Base-by-base conservation (phyloP, 2,113 vertebrate genomes). In the Apodemus speciosus region DNA sequence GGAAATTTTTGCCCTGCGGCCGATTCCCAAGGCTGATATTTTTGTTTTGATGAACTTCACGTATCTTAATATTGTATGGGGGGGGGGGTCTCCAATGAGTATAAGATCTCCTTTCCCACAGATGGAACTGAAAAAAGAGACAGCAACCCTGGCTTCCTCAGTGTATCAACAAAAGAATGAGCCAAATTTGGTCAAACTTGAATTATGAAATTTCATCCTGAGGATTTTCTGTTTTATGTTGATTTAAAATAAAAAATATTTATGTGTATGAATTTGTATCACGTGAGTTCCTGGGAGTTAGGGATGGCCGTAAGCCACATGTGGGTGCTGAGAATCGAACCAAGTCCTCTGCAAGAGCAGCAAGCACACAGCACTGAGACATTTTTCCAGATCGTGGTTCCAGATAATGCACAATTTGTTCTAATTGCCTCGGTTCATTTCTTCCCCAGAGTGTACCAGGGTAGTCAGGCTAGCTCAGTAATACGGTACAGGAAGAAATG, bases 361-460 rank as follows among this genome's bases (percentile, higher is more conserved):
- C 53, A 83, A 83, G 25, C 30, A 30, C 80, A 62, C 25, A 62
- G 27, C 56, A 40, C 15, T 9, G n/a, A 60, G 23, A 9, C 38
- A 43, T 60, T 23, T 43, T 35, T 38, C 32, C 21, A 15, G 21
- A 11, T 56, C 51, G 46, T 68, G 43, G 71, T 88, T 62, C 62
- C 15, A 72, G n/a, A 43, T 77, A 38, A 89, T 93, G 73, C 40
- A 72, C n/a, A 87, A 76, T 56, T 32, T 92, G 58, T 85, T 94
- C 94, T 85, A 68, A 1, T 30, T 94, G n/a, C 94, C 73, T 91
- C 23, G 66, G 69, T 94, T 96, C 93, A 88, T 43, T 35, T 89
- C 68, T 81, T 60, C 46, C 62, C 86, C 81, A 92, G 89, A 89
- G 25, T 9, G 56, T 80, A 35, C 30, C 60, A 73, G 53, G 58